Evolutionary conservation across 2,888 invertebrate genomes (phyloP), one percentile per base, ranked within the genome.

Genomic region (Ennomos erosarius): DNA sequence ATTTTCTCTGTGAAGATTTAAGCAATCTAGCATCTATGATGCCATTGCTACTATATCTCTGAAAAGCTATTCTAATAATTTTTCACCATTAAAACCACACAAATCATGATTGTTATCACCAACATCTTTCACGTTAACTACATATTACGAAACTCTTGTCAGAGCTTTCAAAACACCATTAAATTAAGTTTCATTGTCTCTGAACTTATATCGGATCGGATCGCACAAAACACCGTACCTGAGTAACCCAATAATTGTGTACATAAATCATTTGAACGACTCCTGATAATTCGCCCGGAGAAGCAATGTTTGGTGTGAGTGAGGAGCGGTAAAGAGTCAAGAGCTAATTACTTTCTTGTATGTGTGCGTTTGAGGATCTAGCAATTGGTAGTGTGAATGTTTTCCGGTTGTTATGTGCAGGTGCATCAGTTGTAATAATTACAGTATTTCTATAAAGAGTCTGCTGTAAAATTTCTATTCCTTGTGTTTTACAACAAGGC

Each of bases 191-290:
- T 86, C 87, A 88, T 90, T 90, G 90, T 90, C 89, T 88, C 83
- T 73, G 73, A 85, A 85, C 77, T 87, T 86, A 81, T 85, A 89
- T 90, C 88, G 84, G 82, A 88, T 90, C 87, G 85, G 82, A 87
- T 88, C 88, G 84, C 78, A 84, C 87, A 87, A 89, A 88, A 88
- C 89, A 88, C 74, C 83, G 84, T 85, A 90, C 90, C 90, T 90
- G 90, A 88, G 87, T 89, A 87, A 88, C 90, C 90, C 91, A 91
- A 92, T 92, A 92, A 92, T 91, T 91, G 90, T 90, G 88, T 88
- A 88, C 89, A 90, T 92, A 92, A 90, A 91, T 92, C 92, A 92
- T 88, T 87, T 84, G 88, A 91, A 92, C 90, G 91, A 89, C 90
- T 91, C 75, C 89, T 90, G 91, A 91, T 92, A 92, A 92, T 91